Percentiles rank a stretch among this genome's conserved stretches.
phyloP scores from a whole-genome alignment of 1,140 invertebrate species.

The Heliconius eleuchia region DNA sequence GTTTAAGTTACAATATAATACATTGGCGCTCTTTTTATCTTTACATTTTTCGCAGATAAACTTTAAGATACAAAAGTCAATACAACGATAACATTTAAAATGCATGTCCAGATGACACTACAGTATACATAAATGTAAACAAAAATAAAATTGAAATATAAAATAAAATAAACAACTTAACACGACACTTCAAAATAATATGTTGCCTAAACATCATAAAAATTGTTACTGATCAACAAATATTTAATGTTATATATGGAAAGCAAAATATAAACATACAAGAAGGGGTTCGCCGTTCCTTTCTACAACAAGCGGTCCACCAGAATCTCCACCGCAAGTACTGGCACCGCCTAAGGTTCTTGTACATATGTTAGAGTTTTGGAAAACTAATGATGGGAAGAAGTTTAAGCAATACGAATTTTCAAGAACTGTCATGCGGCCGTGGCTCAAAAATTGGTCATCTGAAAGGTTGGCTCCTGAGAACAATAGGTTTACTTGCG shows the following conservation, averaged over 20 bases:
- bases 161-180: no score
- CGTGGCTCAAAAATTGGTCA: conserved; percentile 43
- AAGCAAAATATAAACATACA: background rate
- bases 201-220: no score
- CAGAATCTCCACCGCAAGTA: conserved; percentile 73
- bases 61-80: no score
- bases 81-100: no score
- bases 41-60: no score
- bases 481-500: background rate
- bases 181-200: no score
- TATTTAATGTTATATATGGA: no score
- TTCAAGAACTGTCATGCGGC: conserved; percentile 40
- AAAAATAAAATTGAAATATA: no score
- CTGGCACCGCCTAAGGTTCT: conserved; percentile 29
- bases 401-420: conserved; percentile 37
- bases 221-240: no score
- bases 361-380: conserved; percentile 49
- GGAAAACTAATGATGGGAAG: conserved; percentile 38
- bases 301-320: conserved; percentile 72
- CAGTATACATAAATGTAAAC: no score
- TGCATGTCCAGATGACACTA: no score
- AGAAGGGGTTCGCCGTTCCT: conserved; percentile 28
- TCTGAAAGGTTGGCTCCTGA: conserved; percentile 39
- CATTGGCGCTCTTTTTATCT: no score
- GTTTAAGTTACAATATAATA: background rate